These are phyloP conservation scores for Syrphus vitripennis DNA, from an alignment of 2,888 invertebrate species.

Conservation along the genomic window DNA sequence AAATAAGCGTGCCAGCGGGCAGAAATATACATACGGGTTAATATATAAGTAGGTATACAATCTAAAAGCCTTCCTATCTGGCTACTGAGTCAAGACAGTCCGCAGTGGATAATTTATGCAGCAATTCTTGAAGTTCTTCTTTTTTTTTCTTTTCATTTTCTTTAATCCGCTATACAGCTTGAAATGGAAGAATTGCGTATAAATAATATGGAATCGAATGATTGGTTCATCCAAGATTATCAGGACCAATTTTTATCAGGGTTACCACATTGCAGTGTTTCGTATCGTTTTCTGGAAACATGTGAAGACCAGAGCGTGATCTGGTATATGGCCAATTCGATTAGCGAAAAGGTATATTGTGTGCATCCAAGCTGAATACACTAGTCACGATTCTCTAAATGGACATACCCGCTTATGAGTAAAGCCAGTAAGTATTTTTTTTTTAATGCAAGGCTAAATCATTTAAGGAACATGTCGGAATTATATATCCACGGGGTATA, in stretches of 20 bases:
- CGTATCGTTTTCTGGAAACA: conserved; percentile 10
- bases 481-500: conserved; percentile 9
- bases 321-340: conserved; percentile 12
- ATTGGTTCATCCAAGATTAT: conserved; percentile 70
- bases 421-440: conserved; percentile 25
- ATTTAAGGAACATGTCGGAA: conserved; percentile 39
- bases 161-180: conserved; percentile 39
- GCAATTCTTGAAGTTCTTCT: conserved; percentile 36
- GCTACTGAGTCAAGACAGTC: conserved; percentile 50
- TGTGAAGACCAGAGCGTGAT: conserved; percentile 29
- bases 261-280: neutral
- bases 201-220: conserved; percentile 41
- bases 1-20: conserved; percentile 71
- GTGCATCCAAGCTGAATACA: conserved; percentile 23
- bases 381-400: conserved; percentile 63
- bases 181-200: conserved; percentile 34
- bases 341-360: conserved; percentile 21
- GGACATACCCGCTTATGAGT: conserved; percentile 21
- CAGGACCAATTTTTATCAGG: conserved; percentile 65
- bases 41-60: neutral
- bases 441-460: conserved; percentile 54
- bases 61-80: conserved; percentile 55
- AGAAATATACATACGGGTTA: conserved; percentile 2
- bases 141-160: conserved; percentile 5
- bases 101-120: conserved; percentile 61